Base-by-base conservation (phyloP, 2,888 invertebrate genomes). In the Stenchaetothrips biformis region DNA sequence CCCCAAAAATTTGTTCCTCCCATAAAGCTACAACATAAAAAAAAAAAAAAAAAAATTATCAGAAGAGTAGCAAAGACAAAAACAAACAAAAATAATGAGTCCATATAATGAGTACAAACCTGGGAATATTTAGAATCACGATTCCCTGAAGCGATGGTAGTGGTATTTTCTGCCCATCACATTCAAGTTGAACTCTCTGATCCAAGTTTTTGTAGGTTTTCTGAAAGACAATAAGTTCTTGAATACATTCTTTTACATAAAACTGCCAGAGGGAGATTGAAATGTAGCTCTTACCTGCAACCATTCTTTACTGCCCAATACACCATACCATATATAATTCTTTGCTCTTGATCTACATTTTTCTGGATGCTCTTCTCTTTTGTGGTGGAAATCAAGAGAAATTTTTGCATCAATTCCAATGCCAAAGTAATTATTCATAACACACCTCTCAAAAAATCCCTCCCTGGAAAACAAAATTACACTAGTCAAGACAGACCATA, bases 1-100 rank as follows among this genome's bases (percentile, higher is more conserved):
- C 98, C 98, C 99, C 99, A 99, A 87, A 99, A 99, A 88, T 98
- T 98, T 49, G 97, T 97, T 78, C 99, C 99, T 7, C 98, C 98
- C 94, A 98, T 97, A 87, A 98, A 98, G 85, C 97, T 97, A 82
- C 85, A 89, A 85, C 82, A 81, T 79, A 82, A 79, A 81, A 79
- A 59, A 27, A 80, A 77, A 67, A 59, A 53, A 85, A 85, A 80
- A 78, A 82, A 82, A 78, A 82, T 78, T 78, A 79, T 37, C 37
- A 37, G 37, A 82, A 81, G 25, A 77, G 77, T 16, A 59, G 77
- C 62, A 48, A 62, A 49, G 13, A 48, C 59, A 27, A 77, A 80
- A 81, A 79, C 48, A 48, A n/a, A 48, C 25, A 79, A 80, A 67
- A 78, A 0, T 13, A 78, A 78, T 25, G 79, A 25, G 18, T 21